Evolutionary conservation across 1,140 invertebrate species (phyloP).

Genomic region (Ridgeia piscesae): DNA sequence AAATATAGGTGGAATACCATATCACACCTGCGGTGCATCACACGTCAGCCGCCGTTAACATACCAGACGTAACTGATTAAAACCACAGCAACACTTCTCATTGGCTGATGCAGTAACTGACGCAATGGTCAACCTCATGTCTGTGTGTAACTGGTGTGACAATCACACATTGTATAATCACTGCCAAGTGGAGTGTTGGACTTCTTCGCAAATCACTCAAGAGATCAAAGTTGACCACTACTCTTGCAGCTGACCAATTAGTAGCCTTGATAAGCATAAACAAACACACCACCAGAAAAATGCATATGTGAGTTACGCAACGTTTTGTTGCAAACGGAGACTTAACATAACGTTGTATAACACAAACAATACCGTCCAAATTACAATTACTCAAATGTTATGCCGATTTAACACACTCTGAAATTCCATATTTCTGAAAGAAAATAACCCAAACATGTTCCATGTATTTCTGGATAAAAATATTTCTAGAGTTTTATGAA

Average conservation of each 20-base stretch:
- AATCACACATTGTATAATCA: no score
- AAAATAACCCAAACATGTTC: background rate
- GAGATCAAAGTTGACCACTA: background rate
- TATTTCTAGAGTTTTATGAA: background rate
- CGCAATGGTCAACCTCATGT: no score
- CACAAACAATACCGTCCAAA: background rate
- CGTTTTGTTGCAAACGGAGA: background rate
- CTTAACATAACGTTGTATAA: background rate
- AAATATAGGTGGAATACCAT: background rate
- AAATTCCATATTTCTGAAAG: background rate
- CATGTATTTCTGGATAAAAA: background rate
- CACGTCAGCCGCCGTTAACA: background rate
- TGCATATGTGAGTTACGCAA: background rate
- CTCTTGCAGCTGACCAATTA: background rate
- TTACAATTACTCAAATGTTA: background rate
- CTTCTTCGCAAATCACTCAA: background rate
- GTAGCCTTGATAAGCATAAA: background rate
- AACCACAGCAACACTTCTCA: no score
- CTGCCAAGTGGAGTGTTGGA: no score
- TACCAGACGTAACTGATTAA: no score
- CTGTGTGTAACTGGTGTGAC: no score
- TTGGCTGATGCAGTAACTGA: no score
- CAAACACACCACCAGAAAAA: background rate
- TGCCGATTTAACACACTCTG: background rate
- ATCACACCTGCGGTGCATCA: background rate